These are phyloP conservation scores for Parambassis ranga DNA, from an alignment of 2,797 vertebrate species.

Conservation along the genomic window DNA sequence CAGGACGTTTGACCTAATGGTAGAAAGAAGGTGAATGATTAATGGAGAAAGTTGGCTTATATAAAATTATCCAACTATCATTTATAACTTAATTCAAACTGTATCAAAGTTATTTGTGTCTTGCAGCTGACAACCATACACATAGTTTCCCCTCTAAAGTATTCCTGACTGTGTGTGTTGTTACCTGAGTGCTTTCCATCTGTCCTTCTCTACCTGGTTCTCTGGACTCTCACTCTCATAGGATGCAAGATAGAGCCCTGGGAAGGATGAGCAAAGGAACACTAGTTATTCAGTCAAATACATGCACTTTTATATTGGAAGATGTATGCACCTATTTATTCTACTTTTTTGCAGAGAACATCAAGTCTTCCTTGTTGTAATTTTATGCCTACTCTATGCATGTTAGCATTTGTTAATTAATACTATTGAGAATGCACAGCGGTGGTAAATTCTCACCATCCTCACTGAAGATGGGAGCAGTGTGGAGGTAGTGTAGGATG, in stretches of 20 bases:
- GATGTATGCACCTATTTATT: too few relatives aligned
- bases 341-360: too few relatives aligned
- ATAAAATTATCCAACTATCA: too few relatives aligned
- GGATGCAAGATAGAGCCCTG: constrained; percentile 93
- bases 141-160: rapidly evolving
- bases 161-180: background rate
- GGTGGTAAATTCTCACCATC: constrained; percentile 82
- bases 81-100: too few relatives aligned
- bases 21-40: background rate
- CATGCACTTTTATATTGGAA: too few relatives aligned
- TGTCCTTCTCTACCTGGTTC: constrained; percentile 96
- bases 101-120: too few relatives aligned
- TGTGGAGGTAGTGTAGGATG: constrained; percentile 93
- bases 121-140: too few relatives aligned
- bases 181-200: constrained; percentile 95
- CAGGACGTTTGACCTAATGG: constrained; percentile 87
- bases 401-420: background rate
- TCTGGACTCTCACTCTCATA: constrained; percentile 98
- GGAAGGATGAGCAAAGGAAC: background rate
- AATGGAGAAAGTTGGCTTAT: background rate
- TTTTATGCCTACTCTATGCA: too few relatives aligned
- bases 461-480: constrained; percentile 91
- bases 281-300: too few relatives aligned
- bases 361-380: too few relatives aligned
- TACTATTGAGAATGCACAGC: background rate